Conservation (phyloP, 1,140 invertebrate genomes). For the Aphidius gifuensis region DNA sequence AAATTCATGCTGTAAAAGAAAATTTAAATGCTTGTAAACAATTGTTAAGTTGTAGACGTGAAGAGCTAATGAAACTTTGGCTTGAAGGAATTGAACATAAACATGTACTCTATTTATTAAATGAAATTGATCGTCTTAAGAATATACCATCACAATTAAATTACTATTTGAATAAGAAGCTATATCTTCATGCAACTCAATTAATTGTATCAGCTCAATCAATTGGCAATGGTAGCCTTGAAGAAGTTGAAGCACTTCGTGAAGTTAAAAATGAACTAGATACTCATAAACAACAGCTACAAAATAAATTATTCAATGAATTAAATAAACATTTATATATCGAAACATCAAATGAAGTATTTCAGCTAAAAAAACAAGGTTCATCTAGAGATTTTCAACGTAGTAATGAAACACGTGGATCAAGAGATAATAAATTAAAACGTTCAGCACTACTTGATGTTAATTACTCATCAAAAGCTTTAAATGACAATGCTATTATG, state of each 20-base stretch:
- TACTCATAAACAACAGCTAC: conserved; percentile 70
- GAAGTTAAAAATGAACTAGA: conserved; percentile 73
- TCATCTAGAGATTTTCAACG: conserved; percentile 61
- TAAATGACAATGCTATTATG: too few species aligned
- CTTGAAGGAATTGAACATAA: conserved; percentile 90
- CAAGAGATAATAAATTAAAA: conserved; percentile 42
- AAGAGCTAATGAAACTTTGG: conserved; percentile 91
- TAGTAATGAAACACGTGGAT: conserved; percentile 55
- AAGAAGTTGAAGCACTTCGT: conserved; percentile 76
- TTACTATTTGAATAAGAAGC: conserved; percentile 68
- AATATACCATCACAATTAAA: conserved; percentile 76
- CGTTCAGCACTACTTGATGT: conserved; percentile 38
- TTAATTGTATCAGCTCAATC: conserved; percentile 69
- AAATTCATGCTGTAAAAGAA: conserved; percentile 81
- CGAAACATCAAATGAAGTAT: conserved; percentile 60
- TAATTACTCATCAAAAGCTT: conserved; percentile 9
- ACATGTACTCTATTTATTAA: conserved; percentile 80
- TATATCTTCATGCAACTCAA: conserved; percentile 84
- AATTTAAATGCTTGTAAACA: conserved; percentile 88
- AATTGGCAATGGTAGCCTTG: conserved; percentile 68
- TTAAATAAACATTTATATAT: conserved; percentile 73
- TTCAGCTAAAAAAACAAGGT: conserved; percentile 59
- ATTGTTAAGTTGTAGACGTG: conserved; percentile 83
- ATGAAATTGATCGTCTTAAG: conserved; percentile 81
- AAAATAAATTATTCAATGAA: conserved; percentile 69